Conservation (phyloP, 2,113 vertebrate species). For the Ciconia boyciana region DNA sequence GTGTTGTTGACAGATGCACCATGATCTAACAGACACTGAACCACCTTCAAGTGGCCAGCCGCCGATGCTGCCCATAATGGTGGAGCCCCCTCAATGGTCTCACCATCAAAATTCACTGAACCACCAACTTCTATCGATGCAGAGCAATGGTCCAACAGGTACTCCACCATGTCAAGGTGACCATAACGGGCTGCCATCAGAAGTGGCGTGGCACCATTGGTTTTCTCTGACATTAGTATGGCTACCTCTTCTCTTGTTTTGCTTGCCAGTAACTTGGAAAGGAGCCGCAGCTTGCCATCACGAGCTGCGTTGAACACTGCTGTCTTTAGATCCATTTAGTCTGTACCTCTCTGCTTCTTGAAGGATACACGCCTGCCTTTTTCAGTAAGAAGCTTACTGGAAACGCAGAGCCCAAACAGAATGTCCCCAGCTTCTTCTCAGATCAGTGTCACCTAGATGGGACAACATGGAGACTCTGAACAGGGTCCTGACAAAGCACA, state of each 20-base stretch:
- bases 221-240: constrained; percentile 90
- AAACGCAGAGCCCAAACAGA: constrained; percentile 5
- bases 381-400: not conserved
- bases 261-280: constrained; percentile 92
- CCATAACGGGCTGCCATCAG: constrained; percentile 95
- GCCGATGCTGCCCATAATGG: constrained; percentile 96
- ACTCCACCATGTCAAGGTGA: constrained; percentile 95
- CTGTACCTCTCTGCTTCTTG: constrained; percentile 1
- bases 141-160: constrained; percentile 91
- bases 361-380: not conserved
- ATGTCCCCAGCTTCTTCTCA: not conserved
- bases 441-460: not conserved
- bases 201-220: constrained; percentile 93
- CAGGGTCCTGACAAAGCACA: not conserved
- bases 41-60: constrained; percentile 93
- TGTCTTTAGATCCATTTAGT: constrained; percentile 96
- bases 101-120: constrained; percentile 95
- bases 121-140: constrained; percentile 92
- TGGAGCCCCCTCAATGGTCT: constrained; percentile 95
- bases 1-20: constrained; percentile 97
- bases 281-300: constrained; percentile 94
- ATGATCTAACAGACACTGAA: constrained; percentile 91
- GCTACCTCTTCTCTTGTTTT: constrained; percentile 90
- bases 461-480: constrained; percentile 1
- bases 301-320: constrained; percentile 97